Evolutionary conservation across 2,888 invertebrate species (phyloP), one percentile per base, ranked within the genome.

Genomic region (Drosophila siamana): DNA sequence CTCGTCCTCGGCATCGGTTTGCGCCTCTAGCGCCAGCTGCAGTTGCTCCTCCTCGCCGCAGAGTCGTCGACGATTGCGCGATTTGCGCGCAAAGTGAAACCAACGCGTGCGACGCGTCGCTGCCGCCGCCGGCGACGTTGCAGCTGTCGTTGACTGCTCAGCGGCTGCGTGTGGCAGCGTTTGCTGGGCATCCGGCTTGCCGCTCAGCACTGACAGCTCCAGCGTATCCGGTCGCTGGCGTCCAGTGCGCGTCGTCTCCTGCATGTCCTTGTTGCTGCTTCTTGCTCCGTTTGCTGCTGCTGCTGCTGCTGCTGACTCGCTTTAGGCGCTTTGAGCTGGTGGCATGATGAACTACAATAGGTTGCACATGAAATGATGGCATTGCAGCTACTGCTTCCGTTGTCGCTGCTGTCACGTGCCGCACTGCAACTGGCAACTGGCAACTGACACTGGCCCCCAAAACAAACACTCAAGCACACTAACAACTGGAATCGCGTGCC

Each of bases 171-270:
- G n/a, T 4, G 36, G 44, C 4, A 4, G 11, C 16, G 48, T 8
- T 26, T 19, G 11, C 13, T 43, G 2, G 30, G 4, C 4, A 5
- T 8, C 57, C n/a, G n/a, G 91, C 11, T 52, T 54, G n/a, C 74
- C 92, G 89, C 74, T 93, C 72, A 94, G 92, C 80, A 93, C 93
- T 86, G 93, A 93, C 89, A 94, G 86, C 90, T 94, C 94, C 88
- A 93, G 80, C 56, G 90, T 89, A 74, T 91, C 92, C 61, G 91
- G 91, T 61, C 91, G 87, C 70, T 84, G 79, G 22, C 76, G 81
- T 28, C 61, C 26, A 15, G 61, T 41, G 56, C 48, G 62, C 63
- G 19, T 70, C 44, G 61, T n/a, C 41, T 51, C 86, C 69, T 86
- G 83, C 91, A 91, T 91, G 70, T 38, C 55, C 22, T 26, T 8